Conservation (phyloP, 1,140 invertebrate genomes). For the Drosophila kikkawai region DNA sequence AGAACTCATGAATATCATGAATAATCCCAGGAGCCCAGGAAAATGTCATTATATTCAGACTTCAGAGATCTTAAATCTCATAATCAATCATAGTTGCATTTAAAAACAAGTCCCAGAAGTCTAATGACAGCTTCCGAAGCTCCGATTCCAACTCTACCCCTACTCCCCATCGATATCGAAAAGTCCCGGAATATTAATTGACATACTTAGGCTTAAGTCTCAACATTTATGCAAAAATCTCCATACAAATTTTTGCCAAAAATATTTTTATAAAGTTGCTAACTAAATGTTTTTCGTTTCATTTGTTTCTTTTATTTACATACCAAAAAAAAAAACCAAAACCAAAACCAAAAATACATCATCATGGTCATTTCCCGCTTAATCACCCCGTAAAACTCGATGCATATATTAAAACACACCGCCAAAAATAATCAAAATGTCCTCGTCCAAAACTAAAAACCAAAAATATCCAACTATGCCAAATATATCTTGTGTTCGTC, state of each 20-base stretch:
- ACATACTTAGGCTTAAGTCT: slow-evolving; percentile 55
- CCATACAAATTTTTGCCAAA: slow-evolving; percentile 49
- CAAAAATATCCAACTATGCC: slow-evolving; percentile 38
- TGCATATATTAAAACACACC: slow-evolving; percentile 55
- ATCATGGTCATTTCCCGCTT: slow-evolving; percentile 85
- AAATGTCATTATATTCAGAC: slow-evolving; percentile 30
- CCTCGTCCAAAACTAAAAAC: slow-evolving; percentile 76
- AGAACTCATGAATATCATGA: slow-evolving; percentile 23
- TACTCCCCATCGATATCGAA: slow-evolving; percentile 4
- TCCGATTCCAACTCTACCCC: neutral
- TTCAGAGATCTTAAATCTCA: neutral
- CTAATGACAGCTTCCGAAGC: slow-evolving; percentile 20
- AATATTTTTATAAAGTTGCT: slow-evolving; percentile 79
- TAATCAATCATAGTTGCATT: neutral
- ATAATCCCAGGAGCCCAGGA: neutral
- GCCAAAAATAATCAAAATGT: slow-evolving; percentile 70
- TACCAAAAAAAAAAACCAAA: slow-evolving; percentile 73
- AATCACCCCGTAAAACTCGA: slow-evolving; percentile 75
- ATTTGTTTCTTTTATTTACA: slow-evolving; percentile 84
- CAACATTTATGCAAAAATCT: slow-evolving; percentile 44
- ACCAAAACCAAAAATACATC: slow-evolving; percentile 64
- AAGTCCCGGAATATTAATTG: slow-evolving; percentile 23
- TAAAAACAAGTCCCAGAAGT: neutral
- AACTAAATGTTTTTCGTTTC: slow-evolving; percentile 85
- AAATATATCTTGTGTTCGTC: slow-evolving; percentile 76